Evolutionary conservation across 2,888 invertebrate genomes (phyloP).

Genomic region (Tyria jacobaeae): DNA sequence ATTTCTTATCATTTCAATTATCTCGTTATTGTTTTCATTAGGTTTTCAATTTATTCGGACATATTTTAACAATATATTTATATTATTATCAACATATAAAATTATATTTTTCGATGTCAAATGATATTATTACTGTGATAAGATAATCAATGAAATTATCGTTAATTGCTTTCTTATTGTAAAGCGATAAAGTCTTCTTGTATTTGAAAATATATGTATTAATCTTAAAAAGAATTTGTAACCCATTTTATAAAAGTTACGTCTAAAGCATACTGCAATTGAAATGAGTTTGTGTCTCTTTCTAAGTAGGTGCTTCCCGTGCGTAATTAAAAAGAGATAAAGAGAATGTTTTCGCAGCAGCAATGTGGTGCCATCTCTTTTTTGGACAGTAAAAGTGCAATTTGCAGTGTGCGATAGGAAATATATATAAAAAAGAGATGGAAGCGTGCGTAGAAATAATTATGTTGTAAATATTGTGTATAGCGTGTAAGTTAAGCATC

Average conservation of each 20-base stretch:
- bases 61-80: constrained; percentile 44
- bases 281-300: too few relatives aligned
- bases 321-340: constrained; percentile 1
- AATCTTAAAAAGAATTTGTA: constrained; percentile 20
- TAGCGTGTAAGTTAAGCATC: constrained; percentile 45
- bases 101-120: constrained; percentile 47
- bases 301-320: too few relatives aligned
- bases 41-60: constrained; percentile 44
- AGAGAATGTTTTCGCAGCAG: not conserved
- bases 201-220: constrained; percentile 36
- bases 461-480: constrained; percentile 62
- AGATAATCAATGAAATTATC: constrained; percentile 47
- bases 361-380: constrained; percentile 12
- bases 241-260: constrained; percentile 4
- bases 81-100: constrained; percentile 43
- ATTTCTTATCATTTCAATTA: constrained; percentile 18
- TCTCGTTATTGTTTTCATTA: constrained; percentile 30
- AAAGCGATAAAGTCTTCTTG: constrained; percentile 38
- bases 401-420: not conserved
- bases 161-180: constrained; percentile 41
- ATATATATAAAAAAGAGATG: constrained; percentile 1
- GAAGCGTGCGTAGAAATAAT: constrained; percentile 6
- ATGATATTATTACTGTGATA: constrained; percentile 68
- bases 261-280: constrained; percentile 1
- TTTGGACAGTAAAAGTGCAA: not conserved